Evolutionary conservation across 2,113 vertebrate species (phyloP).

Genomic region (Grallaria varia): DNA sequence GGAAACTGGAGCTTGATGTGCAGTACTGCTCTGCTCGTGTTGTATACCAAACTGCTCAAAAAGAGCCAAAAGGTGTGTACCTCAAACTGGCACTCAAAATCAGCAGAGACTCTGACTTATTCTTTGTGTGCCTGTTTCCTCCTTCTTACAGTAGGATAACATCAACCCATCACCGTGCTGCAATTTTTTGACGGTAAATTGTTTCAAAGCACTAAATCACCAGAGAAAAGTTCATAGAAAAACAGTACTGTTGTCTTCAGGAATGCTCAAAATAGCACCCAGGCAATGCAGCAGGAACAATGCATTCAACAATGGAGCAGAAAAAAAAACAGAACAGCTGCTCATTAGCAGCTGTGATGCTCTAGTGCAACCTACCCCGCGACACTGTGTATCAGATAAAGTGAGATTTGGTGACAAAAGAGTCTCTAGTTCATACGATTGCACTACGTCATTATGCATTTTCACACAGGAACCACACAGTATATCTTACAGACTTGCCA

Average conservation of each 20-base stretch:
- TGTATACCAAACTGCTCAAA: not conserved
- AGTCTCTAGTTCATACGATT: not conserved
- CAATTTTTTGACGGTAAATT: not conserved
- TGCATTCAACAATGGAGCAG: not conserved
- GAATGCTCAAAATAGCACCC: not conserved
- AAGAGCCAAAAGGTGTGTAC: not conserved
- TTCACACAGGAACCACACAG: not conserved
- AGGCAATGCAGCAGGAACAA: not conserved
- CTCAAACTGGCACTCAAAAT: not conserved
- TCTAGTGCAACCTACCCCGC: not conserved
- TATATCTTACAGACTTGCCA: not conserved
- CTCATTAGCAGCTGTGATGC: not conserved
- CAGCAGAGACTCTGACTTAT: not conserved
- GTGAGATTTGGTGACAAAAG: not conserved
- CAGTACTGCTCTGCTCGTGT: not conserved
- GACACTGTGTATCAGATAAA: not conserved
- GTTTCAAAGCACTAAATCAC: not conserved
- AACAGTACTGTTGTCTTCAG: not conserved
- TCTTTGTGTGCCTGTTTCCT: not conserved
- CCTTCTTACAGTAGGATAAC: not conserved
- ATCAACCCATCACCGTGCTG: not conserved
- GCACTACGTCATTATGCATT: not conserved
- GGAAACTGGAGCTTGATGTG: not conserved
- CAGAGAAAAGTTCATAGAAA: not conserved
- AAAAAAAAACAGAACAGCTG: not conserved